phyloP scores from a whole-genome alignment of 2,797 vertebrate species.

The Uromys caudimaculatus region DNA sequence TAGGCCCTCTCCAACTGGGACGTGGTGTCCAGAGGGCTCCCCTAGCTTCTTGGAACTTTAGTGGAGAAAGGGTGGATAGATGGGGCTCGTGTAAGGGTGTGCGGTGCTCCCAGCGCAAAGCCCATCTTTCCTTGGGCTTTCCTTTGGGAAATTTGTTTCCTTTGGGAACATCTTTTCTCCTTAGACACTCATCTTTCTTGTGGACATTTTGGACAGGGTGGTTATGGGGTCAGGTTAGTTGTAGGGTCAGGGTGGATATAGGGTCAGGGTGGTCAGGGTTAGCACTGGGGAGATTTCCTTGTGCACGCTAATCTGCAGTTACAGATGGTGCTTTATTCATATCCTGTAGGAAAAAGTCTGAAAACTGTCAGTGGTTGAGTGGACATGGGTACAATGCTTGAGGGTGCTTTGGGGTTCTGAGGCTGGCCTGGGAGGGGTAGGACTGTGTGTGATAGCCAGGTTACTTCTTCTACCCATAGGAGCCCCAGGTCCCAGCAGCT shows the following conservation, averaged over 20 bases:
- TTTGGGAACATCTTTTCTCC: slow-evolving; percentile 1
- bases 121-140: neutral
- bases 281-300: neutral
- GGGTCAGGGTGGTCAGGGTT: neutral
- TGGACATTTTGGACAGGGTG: neutral
- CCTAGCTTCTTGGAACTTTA: slow-evolving; percentile 8
- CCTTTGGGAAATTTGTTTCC: neutral
- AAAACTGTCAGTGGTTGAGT: neutral
- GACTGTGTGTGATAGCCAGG: neutral
- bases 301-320: neutral
- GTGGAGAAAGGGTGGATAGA: neutral
- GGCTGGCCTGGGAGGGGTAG: neutral
- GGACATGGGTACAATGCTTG: neutral
- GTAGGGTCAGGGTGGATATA: neutral
- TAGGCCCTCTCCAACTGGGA: neutral
- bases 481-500: slow-evolving; percentile 83
- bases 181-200: slow-evolving; percentile 21
- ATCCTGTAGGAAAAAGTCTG: neutral
- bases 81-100: neutral
- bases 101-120: neutral
- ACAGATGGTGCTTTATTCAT: neutral
- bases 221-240: neutral
- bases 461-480: slow-evolving; percentile 80
- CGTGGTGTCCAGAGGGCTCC: neutral
- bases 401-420: neutral